Percentiles rank a stretch among this genome's conserved stretches.
phyloP scores from a whole-genome alignment of 1,140 invertebrate species.

The Hyposmocoma kahamanoa region DNA sequence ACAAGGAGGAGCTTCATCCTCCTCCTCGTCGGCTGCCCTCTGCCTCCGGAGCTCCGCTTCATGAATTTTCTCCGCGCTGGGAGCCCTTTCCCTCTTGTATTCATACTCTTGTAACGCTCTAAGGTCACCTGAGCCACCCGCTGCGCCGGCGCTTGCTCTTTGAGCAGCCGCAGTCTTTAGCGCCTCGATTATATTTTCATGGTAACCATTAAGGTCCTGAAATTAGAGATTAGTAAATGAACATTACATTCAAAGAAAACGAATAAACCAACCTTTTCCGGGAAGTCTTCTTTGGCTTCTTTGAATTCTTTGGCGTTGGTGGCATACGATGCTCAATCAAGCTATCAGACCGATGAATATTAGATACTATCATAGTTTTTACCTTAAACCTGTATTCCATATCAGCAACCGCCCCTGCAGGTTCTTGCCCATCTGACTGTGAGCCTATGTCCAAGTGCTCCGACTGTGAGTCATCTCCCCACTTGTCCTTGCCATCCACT shows the following conservation, averaged over 20 bases:
- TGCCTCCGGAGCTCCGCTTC: constrained; percentile 70
- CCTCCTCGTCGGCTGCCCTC: constrained; percentile 75
- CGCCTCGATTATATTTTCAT: constrained; percentile 92
- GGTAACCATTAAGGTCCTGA: constrained; percentile 92
- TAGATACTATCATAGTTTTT: too few species aligned
- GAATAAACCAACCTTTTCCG: too few species aligned
- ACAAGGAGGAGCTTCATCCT: constrained; percentile 81
- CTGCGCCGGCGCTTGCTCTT: constrained; percentile 75
- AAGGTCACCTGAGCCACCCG: constrained; percentile 80
- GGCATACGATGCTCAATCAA: too few species aligned
- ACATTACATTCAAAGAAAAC: too few species aligned
- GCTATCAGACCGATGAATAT: too few species aligned
- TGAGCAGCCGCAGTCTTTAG: constrained; percentile 86
- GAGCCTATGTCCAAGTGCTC: constrained; percentile 82
- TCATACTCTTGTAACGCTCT: constrained; percentile 79
- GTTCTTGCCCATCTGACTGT: constrained; percentile 78
- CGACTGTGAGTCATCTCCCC: constrained; percentile 81
- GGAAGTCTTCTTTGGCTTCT: too few species aligned
- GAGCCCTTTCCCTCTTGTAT: constrained; percentile 73
- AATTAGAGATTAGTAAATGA: constrained; percentile 55
- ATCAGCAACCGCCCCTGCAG: constrained; percentile 78
- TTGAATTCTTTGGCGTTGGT: too few species aligned
- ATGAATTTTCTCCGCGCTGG: constrained; percentile 80
- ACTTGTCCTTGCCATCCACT: constrained; percentile 80
- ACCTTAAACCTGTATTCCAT: constrained; percentile 79